Percentiles rank a stretch among this genome's conserved stretches.
These are phyloP conservation scores for Nothocercus julius DNA, from an alignment of 2,113 vertebrate species.

Conservation along the genomic window DNA sequence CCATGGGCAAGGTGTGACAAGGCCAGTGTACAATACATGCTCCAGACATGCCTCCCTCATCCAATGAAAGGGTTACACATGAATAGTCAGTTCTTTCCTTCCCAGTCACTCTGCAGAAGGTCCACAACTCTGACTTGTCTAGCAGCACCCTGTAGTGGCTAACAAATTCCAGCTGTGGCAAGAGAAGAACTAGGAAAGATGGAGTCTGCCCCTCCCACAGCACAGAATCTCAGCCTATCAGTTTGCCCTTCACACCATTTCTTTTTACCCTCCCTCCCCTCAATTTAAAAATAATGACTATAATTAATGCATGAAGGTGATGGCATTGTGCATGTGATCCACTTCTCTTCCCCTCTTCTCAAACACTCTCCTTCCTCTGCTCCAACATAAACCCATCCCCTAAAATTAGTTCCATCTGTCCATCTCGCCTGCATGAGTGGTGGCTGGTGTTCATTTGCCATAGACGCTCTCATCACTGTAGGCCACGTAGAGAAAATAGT, in stretches of 20 bases:
- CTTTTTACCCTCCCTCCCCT: constrained; percentile 36
- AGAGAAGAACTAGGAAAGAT: constrained; percentile 6
- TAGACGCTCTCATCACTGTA: constrained; percentile 99
- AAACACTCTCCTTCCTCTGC: constrained; percentile 51
- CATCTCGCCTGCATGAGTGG: constrained; percentile 36
- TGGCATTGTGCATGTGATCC: constrained; percentile 61
- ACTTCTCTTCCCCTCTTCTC: constrained; percentile 64
- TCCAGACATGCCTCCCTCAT: constrained; percentile 20
- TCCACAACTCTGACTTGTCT: neutral
- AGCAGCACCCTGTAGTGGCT: neutral
- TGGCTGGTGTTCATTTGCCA: constrained; percentile 84
- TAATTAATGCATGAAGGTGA: constrained; percentile 70
- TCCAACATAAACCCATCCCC: neutral
- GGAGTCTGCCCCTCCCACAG: neutral
- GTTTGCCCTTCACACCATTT: constrained; percentile 5
- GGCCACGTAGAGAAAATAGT: constrained; percentile 97
- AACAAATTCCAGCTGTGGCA: constrained; percentile 13
- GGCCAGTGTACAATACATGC: neutral
- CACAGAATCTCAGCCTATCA: neutral
- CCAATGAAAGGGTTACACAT: neutral
- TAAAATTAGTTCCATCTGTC: constrained; percentile 54
- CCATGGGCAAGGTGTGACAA: neutral
- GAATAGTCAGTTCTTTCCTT: neutral
- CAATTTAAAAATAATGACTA: constrained; percentile 59
- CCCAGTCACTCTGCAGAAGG: neutral